A percentile compares a stretch with the other conserved stretches of the same genome.
Conservation (phyloP, 1,140 invertebrate genomes). For the Helicoverpa zea region DNA sequence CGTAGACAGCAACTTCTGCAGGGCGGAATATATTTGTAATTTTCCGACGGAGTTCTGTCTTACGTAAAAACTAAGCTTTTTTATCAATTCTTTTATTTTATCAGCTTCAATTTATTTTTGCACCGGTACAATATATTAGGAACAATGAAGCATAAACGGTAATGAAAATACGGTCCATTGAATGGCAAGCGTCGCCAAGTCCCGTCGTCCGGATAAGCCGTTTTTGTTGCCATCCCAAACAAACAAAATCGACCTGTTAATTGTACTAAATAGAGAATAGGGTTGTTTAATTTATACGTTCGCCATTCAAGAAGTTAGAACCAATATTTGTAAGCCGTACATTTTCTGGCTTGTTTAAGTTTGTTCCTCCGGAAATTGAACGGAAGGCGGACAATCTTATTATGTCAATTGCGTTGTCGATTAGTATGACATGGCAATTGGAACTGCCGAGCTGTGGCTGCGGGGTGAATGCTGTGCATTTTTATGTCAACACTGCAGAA, state of each 20-base stretch:
- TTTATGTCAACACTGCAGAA: background rate
- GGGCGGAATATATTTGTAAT: background rate
- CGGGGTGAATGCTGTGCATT: background rate
- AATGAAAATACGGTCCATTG: too few relatives aligned
- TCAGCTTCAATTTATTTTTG: too few relatives aligned
- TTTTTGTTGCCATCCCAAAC: conserved; percentile 6
- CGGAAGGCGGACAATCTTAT: background rate
- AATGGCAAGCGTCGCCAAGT: too few relatives aligned
- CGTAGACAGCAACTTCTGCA: background rate
- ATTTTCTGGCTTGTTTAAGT: conserved; percentile 27
- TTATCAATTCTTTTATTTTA: too few relatives aligned
- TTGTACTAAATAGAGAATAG: conserved; percentile 1
- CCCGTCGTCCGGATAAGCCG: background rate
- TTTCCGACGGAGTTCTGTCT: too few relatives aligned
- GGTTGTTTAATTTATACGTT: background rate
- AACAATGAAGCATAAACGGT: too few relatives aligned
- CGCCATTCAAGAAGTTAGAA: conserved; percentile 13
- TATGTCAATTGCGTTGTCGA: background rate
- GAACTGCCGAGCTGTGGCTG: background rate
- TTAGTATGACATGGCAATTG: background rate
- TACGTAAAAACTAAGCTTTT: too few relatives aligned
- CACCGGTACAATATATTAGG: too few relatives aligned
- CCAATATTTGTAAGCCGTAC: conserved; percentile 15
- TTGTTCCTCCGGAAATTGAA: conserved; percentile 2
- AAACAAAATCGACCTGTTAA: background rate